Conservation (phyloP, 2,113 vertebrate species). For the Nesoenas mayeri region DNA sequence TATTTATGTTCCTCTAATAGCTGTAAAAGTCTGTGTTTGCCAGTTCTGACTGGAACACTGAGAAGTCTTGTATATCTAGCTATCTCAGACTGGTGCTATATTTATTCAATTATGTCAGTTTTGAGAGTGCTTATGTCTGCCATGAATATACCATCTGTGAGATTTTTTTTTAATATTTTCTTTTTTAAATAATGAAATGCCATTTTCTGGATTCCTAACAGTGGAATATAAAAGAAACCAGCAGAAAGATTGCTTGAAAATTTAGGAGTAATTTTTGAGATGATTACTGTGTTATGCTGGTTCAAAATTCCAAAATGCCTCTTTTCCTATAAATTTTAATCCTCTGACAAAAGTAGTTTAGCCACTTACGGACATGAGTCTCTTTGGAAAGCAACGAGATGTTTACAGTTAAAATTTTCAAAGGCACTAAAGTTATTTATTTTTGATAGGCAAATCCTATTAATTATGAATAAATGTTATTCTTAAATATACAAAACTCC, state of each 20-base stretch:
- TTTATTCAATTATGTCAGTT: conserved; percentile 36
- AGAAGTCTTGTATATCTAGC: neutral
- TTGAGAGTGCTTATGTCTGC: conserved; percentile 14
- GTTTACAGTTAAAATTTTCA: conserved; percentile 10
- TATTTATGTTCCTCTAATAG: neutral
- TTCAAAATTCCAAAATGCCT: neutral
- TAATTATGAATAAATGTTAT: neutral
- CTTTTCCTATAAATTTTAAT: neutral
- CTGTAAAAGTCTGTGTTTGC: neutral
- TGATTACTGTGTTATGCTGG: neutral
- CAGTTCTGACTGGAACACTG: neutral
- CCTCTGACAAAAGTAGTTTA: neutral
- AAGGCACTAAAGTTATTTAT: neutral
- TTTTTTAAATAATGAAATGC: neutral
- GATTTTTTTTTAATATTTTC: neutral
- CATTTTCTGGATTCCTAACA: neutral
- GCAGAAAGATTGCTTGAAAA: neutral
- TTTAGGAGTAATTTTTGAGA: neutral
- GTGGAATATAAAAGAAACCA: neutral
- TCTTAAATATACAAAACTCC: neutral
- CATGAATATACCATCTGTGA: neutral
- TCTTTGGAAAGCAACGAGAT: neutral
- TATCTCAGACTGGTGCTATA: neutral
- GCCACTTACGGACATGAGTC: neutral
- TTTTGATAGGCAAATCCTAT: conserved; percentile 12